Percentiles rank a stretch among this genome's conserved stretches.
phyloP scores from a whole-genome alignment of 2,113 vertebrate genomes.

The Ctenodactylus gundi region DNA sequence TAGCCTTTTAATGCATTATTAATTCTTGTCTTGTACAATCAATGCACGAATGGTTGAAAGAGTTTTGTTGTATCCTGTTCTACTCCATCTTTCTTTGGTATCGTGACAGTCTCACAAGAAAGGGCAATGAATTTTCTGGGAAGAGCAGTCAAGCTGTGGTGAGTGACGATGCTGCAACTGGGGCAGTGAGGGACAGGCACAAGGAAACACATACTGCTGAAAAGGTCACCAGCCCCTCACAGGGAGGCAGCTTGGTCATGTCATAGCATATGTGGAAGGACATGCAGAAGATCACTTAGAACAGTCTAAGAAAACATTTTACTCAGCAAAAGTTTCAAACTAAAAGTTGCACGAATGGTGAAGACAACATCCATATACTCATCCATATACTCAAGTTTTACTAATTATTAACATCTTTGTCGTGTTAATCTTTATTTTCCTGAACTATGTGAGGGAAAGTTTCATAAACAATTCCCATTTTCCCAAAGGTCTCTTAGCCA shows the following conservation, averaged over 20 bases:
- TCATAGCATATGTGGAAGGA: neutral
- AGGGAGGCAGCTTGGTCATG: too few species aligned
- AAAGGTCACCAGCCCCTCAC: neutral
- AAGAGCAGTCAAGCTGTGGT: neutral
- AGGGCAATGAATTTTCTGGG: neutral
- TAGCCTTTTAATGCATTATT: constrained; percentile 33
- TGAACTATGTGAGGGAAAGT: neutral
- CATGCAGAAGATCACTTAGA: too few species aligned
- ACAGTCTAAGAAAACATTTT: neutral
- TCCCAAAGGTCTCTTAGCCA: neutral
- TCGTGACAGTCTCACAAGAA: neutral
- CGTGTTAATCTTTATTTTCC: neutral
- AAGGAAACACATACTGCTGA: neutral
- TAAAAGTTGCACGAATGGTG: neutral
- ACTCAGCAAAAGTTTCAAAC: neutral
- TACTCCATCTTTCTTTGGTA: constrained; percentile 15
- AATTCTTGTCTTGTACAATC: neutral
- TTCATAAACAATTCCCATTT: neutral
- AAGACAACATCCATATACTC: neutral
- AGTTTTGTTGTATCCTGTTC: neutral
- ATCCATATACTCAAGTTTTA: neutral
- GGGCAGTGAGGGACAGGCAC: neutral
- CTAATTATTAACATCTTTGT: neutral
- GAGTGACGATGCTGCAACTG: too few species aligned
- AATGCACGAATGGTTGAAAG: neutral